These are phyloP conservation scores for Platypus cylindrus DNA, from an alignment of 2,888 invertebrate species.

Conservation along the genomic window DNA sequence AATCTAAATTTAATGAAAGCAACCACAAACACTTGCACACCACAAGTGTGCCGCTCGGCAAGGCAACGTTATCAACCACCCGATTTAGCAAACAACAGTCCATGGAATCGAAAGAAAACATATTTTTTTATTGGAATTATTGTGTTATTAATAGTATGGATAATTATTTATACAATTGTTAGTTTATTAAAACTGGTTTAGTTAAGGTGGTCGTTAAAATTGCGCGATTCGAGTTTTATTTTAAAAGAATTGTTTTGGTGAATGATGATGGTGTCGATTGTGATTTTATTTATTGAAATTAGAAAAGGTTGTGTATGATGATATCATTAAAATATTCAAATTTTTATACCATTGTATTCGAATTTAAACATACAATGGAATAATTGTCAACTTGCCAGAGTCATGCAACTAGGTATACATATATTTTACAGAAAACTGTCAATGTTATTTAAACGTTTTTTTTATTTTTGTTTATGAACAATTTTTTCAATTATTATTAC, in stretches of 20 bases:
- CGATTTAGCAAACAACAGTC: slow-evolving; percentile 36
- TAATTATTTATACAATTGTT: slow-evolving; percentile 33
- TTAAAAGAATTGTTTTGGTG: too few species aligned
- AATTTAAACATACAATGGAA: too few species aligned
- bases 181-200: slow-evolving; percentile 28
- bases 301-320: background rate
- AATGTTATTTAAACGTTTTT: too few species aligned
- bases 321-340: background rate
- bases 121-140: slow-evolving; percentile 37
- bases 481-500: too few species aligned
- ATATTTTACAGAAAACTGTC: too few species aligned
- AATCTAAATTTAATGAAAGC: too few species aligned
- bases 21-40: slow-evolving; percentile 24
- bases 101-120: slow-evolving; percentile 41
- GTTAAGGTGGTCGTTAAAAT: too few species aligned
- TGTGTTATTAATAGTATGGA: slow-evolving; percentile 37
- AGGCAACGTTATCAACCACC: slow-evolving; percentile 29
- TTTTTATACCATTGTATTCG: too few species aligned
- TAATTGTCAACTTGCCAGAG: too few species aligned
- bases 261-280: background rate
- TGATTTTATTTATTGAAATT: slow-evolving; percentile 1
- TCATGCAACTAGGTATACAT: too few species aligned
- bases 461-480: too few species aligned
- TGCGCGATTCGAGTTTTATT: too few species aligned
- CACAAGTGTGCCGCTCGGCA: slow-evolving; percentile 32